Evolutionary conservation across 2,797 vertebrate genomes (phyloP), one percentile per base, ranked within the genome.

Genomic region (Pipistrellus kuhlii): DNA sequence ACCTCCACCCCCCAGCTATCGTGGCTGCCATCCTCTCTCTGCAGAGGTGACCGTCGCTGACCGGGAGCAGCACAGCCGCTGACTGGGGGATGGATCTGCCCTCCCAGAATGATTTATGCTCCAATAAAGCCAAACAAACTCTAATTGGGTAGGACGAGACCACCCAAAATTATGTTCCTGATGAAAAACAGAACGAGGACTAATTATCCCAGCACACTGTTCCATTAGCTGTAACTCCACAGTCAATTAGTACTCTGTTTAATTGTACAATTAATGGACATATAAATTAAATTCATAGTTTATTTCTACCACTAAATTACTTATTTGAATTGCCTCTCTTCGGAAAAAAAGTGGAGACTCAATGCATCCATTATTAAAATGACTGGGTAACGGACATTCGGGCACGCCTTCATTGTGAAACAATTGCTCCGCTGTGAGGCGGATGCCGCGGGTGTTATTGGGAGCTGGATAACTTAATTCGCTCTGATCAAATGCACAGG

Each of bases 241-340:
- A 85, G 84, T 96, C 96, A 97, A 90, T 97, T 95, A 97, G 68
- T 73, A 95, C 96, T 97, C 96, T 85, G 84, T 95, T 97, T 97
- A 97, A 97, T 97, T 97, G 95, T 96, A 97, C 95, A 98, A 96
- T 96, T 98, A 98, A 97, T 96, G 96, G 98, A 96, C 88, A 94
- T 96, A 98, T 97, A 97, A 97, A 97, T 96, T 96, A 95, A 97
- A 97, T 96, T 96, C 96, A 96, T 88, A 90, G 95, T 96, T 95
- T 97, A 96, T 97, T 98, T 97, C 81, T 80, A 95, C 66, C 72
- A 96, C 82, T 91, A 97, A 96, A 97, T 97, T 94, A 97, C 94
- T 97, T 96, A 96, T 95, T 97, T 92, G 96, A 97, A 98, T 95
- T 89, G 81, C 86, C 87, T 97, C 89, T 15, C n/a, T 95, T 96